These are phyloP conservation scores for Epinephelus coioides DNA, from an alignment of 2,797 vertebrate genomes.

Conservation along the genomic window DNA sequence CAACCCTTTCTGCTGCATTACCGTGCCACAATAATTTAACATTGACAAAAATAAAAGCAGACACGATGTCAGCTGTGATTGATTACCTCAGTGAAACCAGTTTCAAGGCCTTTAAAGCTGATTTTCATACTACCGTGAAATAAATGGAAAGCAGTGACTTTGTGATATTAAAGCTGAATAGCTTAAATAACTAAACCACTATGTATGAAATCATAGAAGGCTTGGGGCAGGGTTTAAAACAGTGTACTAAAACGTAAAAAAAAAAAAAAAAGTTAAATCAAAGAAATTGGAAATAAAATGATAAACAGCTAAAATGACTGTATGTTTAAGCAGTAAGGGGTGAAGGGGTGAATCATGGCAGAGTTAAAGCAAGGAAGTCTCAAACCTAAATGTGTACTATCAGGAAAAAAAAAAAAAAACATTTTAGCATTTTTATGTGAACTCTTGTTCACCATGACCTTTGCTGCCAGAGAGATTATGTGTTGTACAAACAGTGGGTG, in stretches of 20 bases:
- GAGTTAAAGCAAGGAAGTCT: background rate
- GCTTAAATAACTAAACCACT: background rate
- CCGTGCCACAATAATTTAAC: slow-evolving; percentile 24
- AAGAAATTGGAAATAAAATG: background rate
- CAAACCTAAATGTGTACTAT: background rate
- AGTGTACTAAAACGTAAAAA: background rate
- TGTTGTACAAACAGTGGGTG: no score
- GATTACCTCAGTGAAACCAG: slow-evolving; percentile 26
- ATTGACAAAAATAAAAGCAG: slow-evolving; percentile 38
- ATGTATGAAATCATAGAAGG: background rate
- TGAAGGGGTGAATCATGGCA: background rate
- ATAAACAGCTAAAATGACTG: background rate
- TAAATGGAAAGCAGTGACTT: slow-evolving; percentile 7
- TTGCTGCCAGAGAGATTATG: no score
- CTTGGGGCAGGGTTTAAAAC: background rate
- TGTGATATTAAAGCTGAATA: background rate
- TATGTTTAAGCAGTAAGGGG: no score
- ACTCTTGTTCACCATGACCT: background rate
- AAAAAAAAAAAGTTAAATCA: background rate
- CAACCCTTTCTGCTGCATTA: slow-evolving; percentile 40
- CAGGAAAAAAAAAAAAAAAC: background rate
- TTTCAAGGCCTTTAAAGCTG: slow-evolving; percentile 16
- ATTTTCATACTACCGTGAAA: slow-evolving; percentile 31
- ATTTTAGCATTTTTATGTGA: background rate
- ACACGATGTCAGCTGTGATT: slow-evolving; percentile 36